Evolutionary conservation across 2,113 vertebrate genomes (phyloP).

Genomic region (Epinephelus moara): DNA sequence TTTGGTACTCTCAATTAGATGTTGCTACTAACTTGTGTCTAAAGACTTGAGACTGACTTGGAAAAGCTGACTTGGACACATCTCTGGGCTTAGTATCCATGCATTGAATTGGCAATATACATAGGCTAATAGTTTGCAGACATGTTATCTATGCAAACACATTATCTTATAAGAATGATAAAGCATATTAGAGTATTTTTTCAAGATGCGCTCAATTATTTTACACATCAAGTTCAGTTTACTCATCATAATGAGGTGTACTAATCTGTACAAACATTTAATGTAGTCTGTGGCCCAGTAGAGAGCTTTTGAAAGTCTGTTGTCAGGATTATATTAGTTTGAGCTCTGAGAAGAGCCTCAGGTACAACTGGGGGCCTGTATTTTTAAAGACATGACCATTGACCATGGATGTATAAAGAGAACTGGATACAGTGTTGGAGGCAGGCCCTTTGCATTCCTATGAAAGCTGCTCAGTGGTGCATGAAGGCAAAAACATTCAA

Average conservation of each 20-base stretch:
- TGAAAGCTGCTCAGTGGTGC: no score
- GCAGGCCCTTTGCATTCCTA: no score
- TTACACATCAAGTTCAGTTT: background rate
- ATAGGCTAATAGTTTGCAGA: background rate
- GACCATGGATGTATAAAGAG: no score
- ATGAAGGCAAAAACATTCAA: no score
- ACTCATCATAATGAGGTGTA: background rate
- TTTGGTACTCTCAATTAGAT: background rate
- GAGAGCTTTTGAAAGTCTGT: background rate
- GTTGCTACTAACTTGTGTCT: background rate
- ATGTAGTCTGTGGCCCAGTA: background rate
- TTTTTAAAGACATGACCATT: background rate
- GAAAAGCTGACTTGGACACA: background rate
- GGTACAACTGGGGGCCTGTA: background rate
- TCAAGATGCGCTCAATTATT: no score
- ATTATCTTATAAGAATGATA: no score
- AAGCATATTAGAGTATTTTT: no score
- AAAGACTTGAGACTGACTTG: background rate
- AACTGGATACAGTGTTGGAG: no score
- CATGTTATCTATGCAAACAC: background rate
- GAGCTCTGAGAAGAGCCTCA: background rate
- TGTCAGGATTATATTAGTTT: background rate
- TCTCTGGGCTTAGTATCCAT: no score
- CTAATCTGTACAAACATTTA: background rate
- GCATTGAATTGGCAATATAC: background rate